Evolutionary conservation across 2,888 invertebrate genomes (phyloP), one percentile per base, ranked within the genome.

Genomic region (Platycnemis pennipes): DNA sequence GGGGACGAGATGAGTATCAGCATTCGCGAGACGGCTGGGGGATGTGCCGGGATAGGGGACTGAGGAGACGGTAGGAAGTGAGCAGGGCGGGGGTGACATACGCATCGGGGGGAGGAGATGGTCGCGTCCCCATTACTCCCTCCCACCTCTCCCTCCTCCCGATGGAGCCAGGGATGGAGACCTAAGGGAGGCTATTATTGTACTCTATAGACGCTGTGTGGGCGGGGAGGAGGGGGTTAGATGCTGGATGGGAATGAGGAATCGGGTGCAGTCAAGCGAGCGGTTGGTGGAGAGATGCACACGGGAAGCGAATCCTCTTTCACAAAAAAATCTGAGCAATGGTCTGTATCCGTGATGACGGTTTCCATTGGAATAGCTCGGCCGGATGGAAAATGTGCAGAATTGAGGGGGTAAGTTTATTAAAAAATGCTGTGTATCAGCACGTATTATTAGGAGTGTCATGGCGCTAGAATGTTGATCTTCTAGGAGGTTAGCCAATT

Each of bases 1-100:
- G 77, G 11, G 77, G 37, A 16, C 11, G 89, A 89, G 91, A 91
- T 91, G 56, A 91, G 91, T 91, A 91, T 91, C 91, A 91, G 91
- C 91, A 91, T 91, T 91, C 91, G 44, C 56, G 91, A 44, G 91
- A 63, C 46, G 87, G 87, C 44, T 44, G 87, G n/a, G 87, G 46
- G 87, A 87, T 87, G 46, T 87, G 87, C 4, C 87, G 46, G 87
- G n/a, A 87, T 44, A 45, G 45, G 46, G 87, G 45, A n/a, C 26
- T 22, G 87, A 46, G 46, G 87, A 19, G 87, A 87, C 45, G 87
- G 87, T 19, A 46, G 44, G 87, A 46, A 44, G 87, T 45, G 87
- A 3, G 86, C 42, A 16, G 42, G 46, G 46, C 4, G 45, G 46
- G 87, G n/a, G 45, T 26, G 89, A 89, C 77, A 37, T 37, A 37